Percentiles rank a stretch among this genome's conserved stretches.
phyloP scores from a whole-genome alignment of 2,113 vertebrate genomes.

The Xenus cinereus region DNA sequence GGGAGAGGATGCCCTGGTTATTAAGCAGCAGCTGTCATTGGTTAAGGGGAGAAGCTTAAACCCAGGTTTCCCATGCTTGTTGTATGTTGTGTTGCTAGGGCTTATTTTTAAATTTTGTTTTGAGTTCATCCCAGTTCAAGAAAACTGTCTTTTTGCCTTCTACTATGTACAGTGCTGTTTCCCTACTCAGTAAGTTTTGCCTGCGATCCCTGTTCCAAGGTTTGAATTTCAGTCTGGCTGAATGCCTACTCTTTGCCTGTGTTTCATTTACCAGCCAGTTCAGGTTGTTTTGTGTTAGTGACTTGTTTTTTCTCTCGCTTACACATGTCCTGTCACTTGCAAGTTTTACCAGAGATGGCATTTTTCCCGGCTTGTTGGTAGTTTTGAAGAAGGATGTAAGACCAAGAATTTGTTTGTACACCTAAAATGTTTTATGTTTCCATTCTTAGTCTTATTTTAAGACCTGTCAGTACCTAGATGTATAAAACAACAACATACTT shows the following conservation, averaged over 20 bases:
- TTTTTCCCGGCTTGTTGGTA: background rate
- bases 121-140: constrained; percentile 11
- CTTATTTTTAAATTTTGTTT: background rate
- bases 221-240: background rate
- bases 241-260: background rate
- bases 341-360: background rate
- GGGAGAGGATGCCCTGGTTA: background rate
- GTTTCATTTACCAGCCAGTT: background rate
- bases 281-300: background rate
- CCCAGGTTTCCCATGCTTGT: background rate
- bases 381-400: background rate
- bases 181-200: background rate
- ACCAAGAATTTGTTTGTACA: background rate
- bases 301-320: background rate
- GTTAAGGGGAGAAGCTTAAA: background rate
- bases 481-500: background rate
- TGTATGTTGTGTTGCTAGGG: background rate
- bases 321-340: background rate
- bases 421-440: background rate
- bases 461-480: background rate
- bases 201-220: background rate
- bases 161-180: background rate
- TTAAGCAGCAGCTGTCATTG: background rate
- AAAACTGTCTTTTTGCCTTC: background rate
- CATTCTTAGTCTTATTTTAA: background rate